These are phyloP conservation scores for Gavia stellata DNA, from an alignment of 2,113 vertebrate genomes.

Conservation along the genomic window DNA sequence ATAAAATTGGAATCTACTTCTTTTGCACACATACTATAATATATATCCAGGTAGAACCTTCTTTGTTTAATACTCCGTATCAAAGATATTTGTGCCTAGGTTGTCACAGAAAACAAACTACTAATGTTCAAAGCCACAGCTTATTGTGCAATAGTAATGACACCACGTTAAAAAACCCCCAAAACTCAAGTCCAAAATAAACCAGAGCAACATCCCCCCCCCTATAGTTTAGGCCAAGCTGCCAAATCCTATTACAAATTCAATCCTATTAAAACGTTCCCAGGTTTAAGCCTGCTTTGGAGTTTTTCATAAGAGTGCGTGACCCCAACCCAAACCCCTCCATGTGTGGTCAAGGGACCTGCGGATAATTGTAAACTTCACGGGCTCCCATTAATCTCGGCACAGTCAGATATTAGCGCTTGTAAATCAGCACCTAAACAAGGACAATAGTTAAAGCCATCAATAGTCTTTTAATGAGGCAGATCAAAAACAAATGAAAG, in stretches of 20 bases:
- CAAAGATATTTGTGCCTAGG: background rate
- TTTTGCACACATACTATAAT: background rate
- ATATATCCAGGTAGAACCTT: background rate
- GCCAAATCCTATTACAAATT: conserved; percentile 86
- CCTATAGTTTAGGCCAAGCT: conserved; percentile 75
- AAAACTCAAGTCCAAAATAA: background rate
- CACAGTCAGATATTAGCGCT: conserved; percentile 85
- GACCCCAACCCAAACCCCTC: conserved; percentile 79
- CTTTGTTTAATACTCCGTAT: background rate
- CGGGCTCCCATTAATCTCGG: conserved; percentile 81
- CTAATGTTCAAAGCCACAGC: background rate
- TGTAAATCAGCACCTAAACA: conserved; percentile 87
- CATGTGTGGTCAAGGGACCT: conserved; percentile 84
- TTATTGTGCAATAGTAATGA: background rate
- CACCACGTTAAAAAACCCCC: background rate
- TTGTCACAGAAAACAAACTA: background rate
- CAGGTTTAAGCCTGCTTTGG: conserved; percentile 85
- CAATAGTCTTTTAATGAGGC: conserved; percentile 89
- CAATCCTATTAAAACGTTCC: conserved; percentile 88
- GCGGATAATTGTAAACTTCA: conserved; percentile 82
- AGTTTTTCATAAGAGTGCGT: conserved; percentile 78
- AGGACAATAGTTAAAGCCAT: conserved; percentile 86
- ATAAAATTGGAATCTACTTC: background rate
- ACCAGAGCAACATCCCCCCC: background rate
- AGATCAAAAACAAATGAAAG: conserved; percentile 89